Percentiles rank a stretch among this genome's conserved stretches.
phyloP scores from a whole-genome alignment of 2,888 invertebrate species.

The Monochamus alternatus region DNA sequence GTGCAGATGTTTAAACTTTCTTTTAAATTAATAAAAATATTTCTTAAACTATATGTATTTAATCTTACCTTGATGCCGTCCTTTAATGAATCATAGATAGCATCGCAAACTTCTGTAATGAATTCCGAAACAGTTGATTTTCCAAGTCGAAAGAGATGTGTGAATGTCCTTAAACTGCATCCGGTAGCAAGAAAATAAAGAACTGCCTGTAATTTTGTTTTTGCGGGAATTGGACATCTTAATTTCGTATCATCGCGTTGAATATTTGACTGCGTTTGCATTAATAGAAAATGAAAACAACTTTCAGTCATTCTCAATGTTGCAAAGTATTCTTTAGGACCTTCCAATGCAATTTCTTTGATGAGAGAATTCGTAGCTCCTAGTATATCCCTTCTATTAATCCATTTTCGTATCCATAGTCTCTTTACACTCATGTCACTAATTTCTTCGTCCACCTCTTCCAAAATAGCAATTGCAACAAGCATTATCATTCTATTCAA shows the following conservation, averaged over 20 bases:
- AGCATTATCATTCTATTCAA: too few species aligned
- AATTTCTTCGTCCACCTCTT: not conserved
- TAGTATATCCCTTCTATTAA: not conserved
- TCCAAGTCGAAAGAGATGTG: not conserved
- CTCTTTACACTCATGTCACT: not conserved
- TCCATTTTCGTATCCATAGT: not conserved
- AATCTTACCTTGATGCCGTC: not conserved
- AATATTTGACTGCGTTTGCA: not conserved
- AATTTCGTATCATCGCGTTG: not conserved
- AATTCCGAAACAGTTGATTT: not conserved
- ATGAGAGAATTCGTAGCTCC: not conserved
- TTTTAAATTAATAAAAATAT: too few species aligned
- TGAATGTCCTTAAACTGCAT: not conserved
- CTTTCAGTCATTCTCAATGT: not conserved
- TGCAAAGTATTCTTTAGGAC: not conserved
- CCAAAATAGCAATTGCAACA: not conserved
- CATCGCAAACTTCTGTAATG: not conserved
- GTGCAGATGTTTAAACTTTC: too few species aligned
- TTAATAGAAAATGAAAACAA: not conserved
- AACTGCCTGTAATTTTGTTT: not conserved
- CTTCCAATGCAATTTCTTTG: not conserved
- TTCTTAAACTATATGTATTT: too few species aligned
- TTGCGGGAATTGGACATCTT: not conserved
- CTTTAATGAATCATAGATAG: constrained; percentile 13
- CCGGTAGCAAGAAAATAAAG: not conserved